A percentile compares a stretch with the other conserved stretches of the same genome.
These are phyloP conservation scores for Aplysia californica DNA, from an alignment of 1,140 invertebrate genomes.

Conservation along the genomic window DNA sequence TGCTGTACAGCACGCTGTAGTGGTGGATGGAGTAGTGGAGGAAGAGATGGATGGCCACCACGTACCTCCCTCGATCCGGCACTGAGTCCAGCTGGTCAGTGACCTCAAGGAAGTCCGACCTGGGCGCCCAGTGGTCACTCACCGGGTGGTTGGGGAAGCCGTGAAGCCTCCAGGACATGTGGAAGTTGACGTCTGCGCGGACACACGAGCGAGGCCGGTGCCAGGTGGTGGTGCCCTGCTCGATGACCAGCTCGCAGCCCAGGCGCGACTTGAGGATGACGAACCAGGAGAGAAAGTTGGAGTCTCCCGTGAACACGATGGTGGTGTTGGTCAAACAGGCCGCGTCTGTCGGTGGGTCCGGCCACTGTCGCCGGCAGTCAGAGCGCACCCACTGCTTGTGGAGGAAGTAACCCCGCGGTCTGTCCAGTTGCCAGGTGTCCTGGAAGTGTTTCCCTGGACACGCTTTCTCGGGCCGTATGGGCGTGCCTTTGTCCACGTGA, in stretches of 20 bases:
- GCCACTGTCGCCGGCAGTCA: not conserved
- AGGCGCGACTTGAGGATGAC: not conserved
- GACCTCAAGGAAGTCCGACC: not conserved
- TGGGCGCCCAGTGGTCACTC: not conserved
- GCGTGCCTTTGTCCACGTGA: not conserved
- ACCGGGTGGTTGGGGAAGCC: not conserved
- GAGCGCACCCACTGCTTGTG: not conserved
- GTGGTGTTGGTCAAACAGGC: not conserved
- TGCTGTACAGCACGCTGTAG: not conserved
- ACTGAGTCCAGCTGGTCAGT: not conserved
- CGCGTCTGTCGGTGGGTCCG: not conserved
- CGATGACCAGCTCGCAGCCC: not conserved
- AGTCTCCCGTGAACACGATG: not conserved
- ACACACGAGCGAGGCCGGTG: not conserved
- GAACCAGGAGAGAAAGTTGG: not conserved
- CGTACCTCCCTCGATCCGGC: slow-evolving; percentile 12
- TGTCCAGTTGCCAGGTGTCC: not conserved
- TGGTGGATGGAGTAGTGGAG: slow-evolving; percentile 7
- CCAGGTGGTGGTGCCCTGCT: not conserved
- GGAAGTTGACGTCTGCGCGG: not conserved
- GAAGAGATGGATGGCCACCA: slow-evolving; percentile 22
- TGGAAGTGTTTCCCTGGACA: too few relatives aligned
- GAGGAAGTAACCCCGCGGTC: not conserved
- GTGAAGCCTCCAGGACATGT: slow-evolving; percentile 1
- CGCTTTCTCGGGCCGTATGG: not conserved